Evolutionary conservation across 2,113 vertebrate species (phyloP), one percentile per base, ranked within the genome.

Genomic region (Phalacrocorax carbo): DNA sequence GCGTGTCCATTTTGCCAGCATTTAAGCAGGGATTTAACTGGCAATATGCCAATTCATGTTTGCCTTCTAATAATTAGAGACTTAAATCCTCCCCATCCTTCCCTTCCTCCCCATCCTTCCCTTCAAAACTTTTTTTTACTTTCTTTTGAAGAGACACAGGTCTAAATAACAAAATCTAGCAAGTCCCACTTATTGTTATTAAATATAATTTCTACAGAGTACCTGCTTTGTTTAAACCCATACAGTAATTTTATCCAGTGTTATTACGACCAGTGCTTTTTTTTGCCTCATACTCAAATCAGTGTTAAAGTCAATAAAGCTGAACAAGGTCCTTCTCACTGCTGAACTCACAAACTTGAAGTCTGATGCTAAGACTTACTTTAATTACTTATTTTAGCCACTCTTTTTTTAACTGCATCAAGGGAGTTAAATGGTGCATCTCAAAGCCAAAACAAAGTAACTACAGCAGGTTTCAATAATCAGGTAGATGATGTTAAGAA

Each of bases 31-130:
- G 60, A 5, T 64, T 94, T 82, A 78, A 70, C 32, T 76, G 40
- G 52, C 64, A 93, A 69, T 51, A 51, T 18, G 48, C 21, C 83
- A 89, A 64, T 80, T 30, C 51, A 20, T 44, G 46, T 91, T 90
- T 88, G 57, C 49, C 48, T 82, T 88, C 46, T 89, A 90, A 87
- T 61, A 92, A 91, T 58, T 93, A 79, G 46, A 82, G 93, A 62
- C 30, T 42, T 90, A 77, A 88, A 78, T 65, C 20, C 5, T 87
- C 7, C 38, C 38, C 38, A 38, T 38, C 38, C 12, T 71, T 58
- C 15, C 26, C 72, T 46, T 54, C 3, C 5, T 87, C 7, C 38
- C 38, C 38, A 38, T 38, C 38, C 12, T 71, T 58, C 15, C 26
- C 72, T 46, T 54, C 3, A 36, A 49, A 87, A 55, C 5, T 51